phyloP scores from a whole-genome alignment of 2,113 vertebrate genomes.

The Oplegnathus fasciatus region DNA sequence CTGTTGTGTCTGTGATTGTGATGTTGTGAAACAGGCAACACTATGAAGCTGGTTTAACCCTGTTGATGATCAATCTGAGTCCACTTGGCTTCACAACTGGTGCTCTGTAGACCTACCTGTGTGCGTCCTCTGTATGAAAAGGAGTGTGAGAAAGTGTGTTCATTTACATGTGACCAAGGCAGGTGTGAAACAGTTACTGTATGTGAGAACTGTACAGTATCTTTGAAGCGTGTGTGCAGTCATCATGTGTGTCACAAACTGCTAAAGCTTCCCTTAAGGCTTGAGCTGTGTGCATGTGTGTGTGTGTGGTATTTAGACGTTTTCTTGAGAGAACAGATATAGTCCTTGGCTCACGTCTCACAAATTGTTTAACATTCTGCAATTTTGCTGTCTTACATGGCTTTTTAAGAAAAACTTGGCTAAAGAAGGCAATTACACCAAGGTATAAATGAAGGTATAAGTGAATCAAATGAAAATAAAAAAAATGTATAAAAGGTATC shows the following conservation, averaged over 20 bases:
- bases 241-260: neutral
- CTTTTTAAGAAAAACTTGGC: neutral
- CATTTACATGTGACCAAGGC: constrained; percentile 8
- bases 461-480: neutral
- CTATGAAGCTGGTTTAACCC: neutral
- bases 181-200: constrained; percentile 11
- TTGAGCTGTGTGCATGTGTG: neutral
- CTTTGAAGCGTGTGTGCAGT: neutral
- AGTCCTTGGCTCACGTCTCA: neutral
- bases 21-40: neutral
- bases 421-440: neutral
- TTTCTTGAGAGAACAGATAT: neutral
- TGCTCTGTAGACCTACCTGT: too few species aligned
- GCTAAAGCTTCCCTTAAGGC: too few species aligned
- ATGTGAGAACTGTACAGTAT: constrained; percentile 4
- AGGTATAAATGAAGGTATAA: neutral
- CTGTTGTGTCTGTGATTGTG: neutral
- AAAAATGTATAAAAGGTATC: neutral
- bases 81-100: neutral
- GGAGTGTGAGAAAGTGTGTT: neutral
- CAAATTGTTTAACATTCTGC: neutral
- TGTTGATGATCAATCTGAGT: neutral
- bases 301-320: too few species aligned
- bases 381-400: neutral
- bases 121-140: neutral